Evolutionary conservation across 2,797 vertebrate genomes (phyloP), one percentile per base, ranked within the genome.

Genomic region (Xerus rutilus): DNA sequence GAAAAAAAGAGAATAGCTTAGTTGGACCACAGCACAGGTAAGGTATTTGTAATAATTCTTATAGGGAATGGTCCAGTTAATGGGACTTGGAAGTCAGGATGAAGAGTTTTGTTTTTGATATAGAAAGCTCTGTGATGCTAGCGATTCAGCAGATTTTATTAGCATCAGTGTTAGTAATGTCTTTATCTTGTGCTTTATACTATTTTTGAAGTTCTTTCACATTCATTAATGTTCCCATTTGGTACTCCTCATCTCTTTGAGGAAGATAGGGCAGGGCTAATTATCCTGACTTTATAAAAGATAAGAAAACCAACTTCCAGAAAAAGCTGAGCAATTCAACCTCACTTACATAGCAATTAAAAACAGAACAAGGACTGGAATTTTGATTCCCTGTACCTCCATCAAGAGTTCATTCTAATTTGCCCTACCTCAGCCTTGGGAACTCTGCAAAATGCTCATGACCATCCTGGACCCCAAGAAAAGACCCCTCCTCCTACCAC

Each of bases 251-350:
- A 87, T 85, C 76, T 92, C 77, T 85, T 91, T 94, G 67, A 95
- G 54, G n/a, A 18, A 97, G 94, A 94, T 77, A 96, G 83, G 65
- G 59, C 65, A 89, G 73, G 64, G 52, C 89, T 96, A 97, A 97
- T 97, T 96, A 97, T 90, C 43, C 35, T 77, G 85, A 49, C 49
- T 83, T 93, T 82, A 89, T 28, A 96, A 39, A 39, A 39, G 97
- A 97, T 97, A 97, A 97, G 84, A 74, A 94, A 95, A 84, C 84
- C 35, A 94, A 85, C 93, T 96, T 62, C 76, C 70, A 86, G 45
- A 78, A 86, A 96, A 96, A 43, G 1, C 57, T 92, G 54, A 93
- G 81, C n/a, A 83, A 86, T 88, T 85, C 65, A 20, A 77, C 79
- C 17, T 94, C 25, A 57, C 93, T 86, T 91, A 93, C 79, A 81